Base-by-base conservation (phyloP, 2,797 vertebrate genomes). In the Poeciliopsis infans region DNA sequence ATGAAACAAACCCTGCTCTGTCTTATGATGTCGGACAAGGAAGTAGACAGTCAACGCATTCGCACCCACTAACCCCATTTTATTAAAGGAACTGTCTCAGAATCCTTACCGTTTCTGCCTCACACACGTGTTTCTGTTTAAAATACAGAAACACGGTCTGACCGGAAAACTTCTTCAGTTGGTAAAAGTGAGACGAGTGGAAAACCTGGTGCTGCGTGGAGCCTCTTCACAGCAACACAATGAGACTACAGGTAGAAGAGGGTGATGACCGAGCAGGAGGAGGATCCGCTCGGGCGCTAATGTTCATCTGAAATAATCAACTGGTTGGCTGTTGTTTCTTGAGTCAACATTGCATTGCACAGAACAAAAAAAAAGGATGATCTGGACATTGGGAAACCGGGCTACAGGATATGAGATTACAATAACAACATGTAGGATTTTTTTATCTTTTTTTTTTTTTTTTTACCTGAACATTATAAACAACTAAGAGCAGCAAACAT, bases 1-100 rank as follows among this genome's bases (percentile, higher is more conserved):
- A 93, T 39, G 53, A 91, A 95, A 95, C 88, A 94, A 95, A 95
- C 94, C 90, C 85, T 87, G 86, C 70, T 79, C 79, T 70, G 86
- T 85, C 84, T 87, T 77, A 71, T 77, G 79, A 80, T 78, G 57
- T 74, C 73, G 79, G 79, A 90, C 76, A 90, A 87, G 68, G 80
- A 87, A 87, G 84, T 79, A 84, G 79, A 82, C 87, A 18, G 68
- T 41, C 7, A 76, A 66, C 49, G 12, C 74, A n/a, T 47, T 36
- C 39, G 74, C 49, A 75, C 75, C 18, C 73, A 55, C 61, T 53
- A 31, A 70, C 57, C 80, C 77, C 59, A 83, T 79, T 74, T 61
- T 72, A 76, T 36, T n/a, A 82, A 31, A 79, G 77, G 79, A 85
- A 90, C 71, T 79, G 79, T 87, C 72, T 84, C 74, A 83, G 55